A percentile compares a stretch with the other conserved stretches of the same genome.
These are phyloP conservation scores for Camelus dromedarius DNA, from an alignment of 2,113 vertebrate species.

Conservation along the genomic window DNA sequence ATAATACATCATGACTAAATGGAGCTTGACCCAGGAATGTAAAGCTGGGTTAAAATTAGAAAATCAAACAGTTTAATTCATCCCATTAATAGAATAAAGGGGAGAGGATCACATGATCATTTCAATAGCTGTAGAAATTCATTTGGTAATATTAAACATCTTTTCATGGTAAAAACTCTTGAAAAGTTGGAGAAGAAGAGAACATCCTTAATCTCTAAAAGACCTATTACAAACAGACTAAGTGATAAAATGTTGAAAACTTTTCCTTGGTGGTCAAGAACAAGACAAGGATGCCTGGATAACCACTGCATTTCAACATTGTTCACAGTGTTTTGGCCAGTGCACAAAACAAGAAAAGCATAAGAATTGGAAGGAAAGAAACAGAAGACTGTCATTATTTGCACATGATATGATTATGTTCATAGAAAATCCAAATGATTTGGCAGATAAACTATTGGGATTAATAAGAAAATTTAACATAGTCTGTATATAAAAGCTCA, in stretches of 20 bases:
- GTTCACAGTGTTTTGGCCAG: neutral
- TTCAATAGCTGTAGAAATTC: constrained; percentile 2
- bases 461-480: constrained; percentile 47
- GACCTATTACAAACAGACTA: neutral
- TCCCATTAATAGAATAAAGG: neutral
- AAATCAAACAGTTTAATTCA: neutral
- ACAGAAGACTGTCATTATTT: constrained; percentile 18
- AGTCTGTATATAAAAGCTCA: neutral
- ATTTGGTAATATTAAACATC: constrained; percentile 4
- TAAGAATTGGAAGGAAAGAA: constrained; percentile 8
- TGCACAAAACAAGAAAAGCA: constrained; percentile 30
- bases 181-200: neutral
- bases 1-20: neutral
- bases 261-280: constrained; percentile 20
- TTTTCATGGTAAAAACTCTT: constrained; percentile 5
- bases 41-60: constrained; percentile 32
- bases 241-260: constrained; percentile 51
- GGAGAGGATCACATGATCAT: neutral
- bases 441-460: constrained; percentile 13
- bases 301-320: neutral
- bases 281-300: neutral
- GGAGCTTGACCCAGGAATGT: neutral
- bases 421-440: constrained; percentile 36
- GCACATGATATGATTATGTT: constrained; percentile 31
- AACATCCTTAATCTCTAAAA: constrained; percentile 33